phyloP scores from a whole-genome alignment of 2,797 vertebrate species.

The Siniperca undulata region DNA sequence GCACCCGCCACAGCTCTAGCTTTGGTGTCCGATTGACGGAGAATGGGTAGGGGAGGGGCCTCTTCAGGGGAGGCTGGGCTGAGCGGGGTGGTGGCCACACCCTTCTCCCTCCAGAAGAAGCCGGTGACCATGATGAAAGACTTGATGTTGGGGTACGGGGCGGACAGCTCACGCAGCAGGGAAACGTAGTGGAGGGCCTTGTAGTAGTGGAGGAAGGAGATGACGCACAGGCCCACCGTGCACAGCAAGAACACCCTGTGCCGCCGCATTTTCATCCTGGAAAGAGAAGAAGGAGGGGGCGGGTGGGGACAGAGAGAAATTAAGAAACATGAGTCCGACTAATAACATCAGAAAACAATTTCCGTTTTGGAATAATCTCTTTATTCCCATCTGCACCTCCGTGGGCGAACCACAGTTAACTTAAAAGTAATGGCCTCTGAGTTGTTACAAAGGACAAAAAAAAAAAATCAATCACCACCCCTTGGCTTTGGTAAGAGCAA shows the following conservation, averaged over 20 bases:
- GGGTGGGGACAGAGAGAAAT: background rate
- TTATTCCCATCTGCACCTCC: conserved; percentile 11
- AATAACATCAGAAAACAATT: conserved; percentile 29
- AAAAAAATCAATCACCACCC: background rate
- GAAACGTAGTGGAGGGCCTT: conserved; percentile 99
- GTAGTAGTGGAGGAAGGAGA: conserved; percentile 99
- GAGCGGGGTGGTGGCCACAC: conserved; percentile 85
- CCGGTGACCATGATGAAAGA: conserved; percentile 93
- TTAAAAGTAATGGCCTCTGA: background rate
- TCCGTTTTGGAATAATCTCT: background rate
- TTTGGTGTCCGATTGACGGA: conserved; percentile 81
- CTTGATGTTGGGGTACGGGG: conserved; percentile 96
- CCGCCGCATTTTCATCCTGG: conserved; percentile 99
- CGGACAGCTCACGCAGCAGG: conserved; percentile 94
- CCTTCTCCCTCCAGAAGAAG: conserved; percentile 93
- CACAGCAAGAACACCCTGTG: conserved; percentile 99
- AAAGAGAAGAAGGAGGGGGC: background rate
- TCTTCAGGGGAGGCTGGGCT: conserved; percentile 89
- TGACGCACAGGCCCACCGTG: conserved; percentile 98
- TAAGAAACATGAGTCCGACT: conserved; percentile 2
- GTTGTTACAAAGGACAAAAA: background rate
- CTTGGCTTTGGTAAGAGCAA: background rate
- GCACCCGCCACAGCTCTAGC: conserved; percentile 8
- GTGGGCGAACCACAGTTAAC: background rate
- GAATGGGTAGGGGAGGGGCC: conserved; percentile 83